phyloP scores from a whole-genome alignment of 2,888 invertebrate genomes.

The Pseudococcus longispinus region DNA sequence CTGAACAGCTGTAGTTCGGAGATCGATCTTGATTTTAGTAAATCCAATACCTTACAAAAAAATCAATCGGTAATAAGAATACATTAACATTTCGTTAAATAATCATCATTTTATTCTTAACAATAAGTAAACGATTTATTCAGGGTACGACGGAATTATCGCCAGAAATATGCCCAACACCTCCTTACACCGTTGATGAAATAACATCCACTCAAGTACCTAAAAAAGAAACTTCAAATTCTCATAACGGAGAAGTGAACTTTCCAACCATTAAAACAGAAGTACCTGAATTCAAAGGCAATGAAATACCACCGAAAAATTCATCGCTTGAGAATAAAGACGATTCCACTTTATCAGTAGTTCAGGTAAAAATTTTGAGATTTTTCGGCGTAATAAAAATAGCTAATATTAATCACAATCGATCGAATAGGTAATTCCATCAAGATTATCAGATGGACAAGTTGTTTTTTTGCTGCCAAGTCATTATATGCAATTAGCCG shows the following conservation, averaged over 20 bases:
- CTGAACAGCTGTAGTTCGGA: slow-evolving; percentile 71
- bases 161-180: slow-evolving; percentile 34
- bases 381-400: not conserved
- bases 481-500: slow-evolving; percentile 68
- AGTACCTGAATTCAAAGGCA: slow-evolving; percentile 18
- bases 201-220: slow-evolving; percentile 20
- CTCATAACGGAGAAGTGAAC: not conserved
- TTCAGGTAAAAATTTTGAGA: slow-evolving; percentile 58
- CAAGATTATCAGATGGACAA: slow-evolving; percentile 69
- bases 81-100: not conserved
- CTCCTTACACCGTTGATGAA: slow-evolving; percentile 38
- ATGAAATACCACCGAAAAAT: slow-evolving; percentile 21
- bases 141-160: slow-evolving; percentile 10
- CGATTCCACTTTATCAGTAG: slow-evolving; percentile 58
- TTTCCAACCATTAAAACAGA: slow-evolving; percentile 37
- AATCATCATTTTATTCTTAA: not conserved
- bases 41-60: slow-evolving; percentile 51
- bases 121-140: not conserved
- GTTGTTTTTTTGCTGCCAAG: slow-evolving; percentile 70
- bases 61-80: slow-evolving; percentile 15
- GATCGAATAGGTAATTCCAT: slow-evolving; percentile 65
- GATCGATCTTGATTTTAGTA: slow-evolving; percentile 68
- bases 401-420: slow-evolving; percentile 27
- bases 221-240: not conserved
- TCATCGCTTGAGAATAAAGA: slow-evolving; percentile 49